Evolutionary conservation across 2,888 invertebrate genomes (phyloP).

Genomic region (Drosophila lutescens): DNA sequence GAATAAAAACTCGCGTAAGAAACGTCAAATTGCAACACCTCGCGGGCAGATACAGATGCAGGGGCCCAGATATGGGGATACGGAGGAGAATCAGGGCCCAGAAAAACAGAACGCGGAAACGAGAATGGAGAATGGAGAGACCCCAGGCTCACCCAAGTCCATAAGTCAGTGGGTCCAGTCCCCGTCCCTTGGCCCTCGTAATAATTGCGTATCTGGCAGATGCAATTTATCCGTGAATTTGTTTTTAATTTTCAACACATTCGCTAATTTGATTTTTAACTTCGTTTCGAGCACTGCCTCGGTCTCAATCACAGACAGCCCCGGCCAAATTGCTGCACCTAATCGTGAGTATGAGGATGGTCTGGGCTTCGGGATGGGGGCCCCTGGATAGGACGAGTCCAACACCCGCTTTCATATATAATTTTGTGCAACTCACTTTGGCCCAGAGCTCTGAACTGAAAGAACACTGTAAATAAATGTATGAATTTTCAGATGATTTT

Average conservation of each 20-base stretch:
- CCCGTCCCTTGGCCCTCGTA: constrained; percentile 65
- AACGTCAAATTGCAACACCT: constrained; percentile 84
- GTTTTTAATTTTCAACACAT: constrained; percentile 85
- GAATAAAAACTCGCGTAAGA: constrained; percentile 80
- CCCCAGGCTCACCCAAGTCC: constrained; percentile 43
- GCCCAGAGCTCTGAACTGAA: constrained; percentile 27
- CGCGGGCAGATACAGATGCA: constrained; percentile 62
- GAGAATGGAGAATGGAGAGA: constrained; percentile 27
- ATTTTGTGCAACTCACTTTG: constrained; percentile 78
- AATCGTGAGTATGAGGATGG: constrained; percentile 66
- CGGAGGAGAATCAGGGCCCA: constrained; percentile 9
- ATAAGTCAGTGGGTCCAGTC: constrained; percentile 58
- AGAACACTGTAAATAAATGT: constrained; percentile 7
- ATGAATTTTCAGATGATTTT: too few relatives aligned
- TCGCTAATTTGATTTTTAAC: constrained; percentile 85
- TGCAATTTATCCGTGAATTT: constrained; percentile 84
- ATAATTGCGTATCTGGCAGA: constrained; percentile 83
- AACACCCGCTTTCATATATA: constrained; percentile 80
- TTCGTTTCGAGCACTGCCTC: constrained; percentile 80
- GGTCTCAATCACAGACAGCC: constrained; percentile 77
- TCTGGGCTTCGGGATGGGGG: constrained; percentile 18
- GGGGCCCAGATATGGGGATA: neutral
- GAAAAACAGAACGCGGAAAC: constrained; percentile 24
- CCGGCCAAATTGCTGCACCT: constrained; percentile 77
- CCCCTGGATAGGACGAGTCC: constrained; percentile 55